A percentile compares a stretch with the other conserved stretches of the same genome.
Evolutionary conservation across 2,113 vertebrate genomes (phyloP).

Genomic region (Entomyzon cyanotis): DNA sequence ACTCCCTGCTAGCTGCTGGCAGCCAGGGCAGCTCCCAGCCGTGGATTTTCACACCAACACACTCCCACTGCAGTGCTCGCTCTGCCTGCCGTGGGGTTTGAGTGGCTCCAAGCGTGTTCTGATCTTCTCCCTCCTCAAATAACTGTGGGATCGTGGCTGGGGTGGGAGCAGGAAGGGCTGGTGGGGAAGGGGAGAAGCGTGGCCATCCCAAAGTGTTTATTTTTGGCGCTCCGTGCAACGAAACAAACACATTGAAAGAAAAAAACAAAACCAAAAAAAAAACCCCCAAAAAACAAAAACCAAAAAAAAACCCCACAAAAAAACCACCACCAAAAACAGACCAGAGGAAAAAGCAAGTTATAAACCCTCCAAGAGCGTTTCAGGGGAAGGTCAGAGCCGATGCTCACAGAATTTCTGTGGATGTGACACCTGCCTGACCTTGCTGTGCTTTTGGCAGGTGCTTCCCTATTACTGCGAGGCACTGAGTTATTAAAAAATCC

Average conservation of each 20-base stretch:
- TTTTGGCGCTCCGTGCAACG: neutral
- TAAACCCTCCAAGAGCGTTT: fast-evolving
- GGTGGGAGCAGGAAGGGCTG: neutral
- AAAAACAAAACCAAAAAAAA: neutral
- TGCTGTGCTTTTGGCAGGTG: constrained; percentile 64
- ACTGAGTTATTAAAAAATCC: constrained; percentile 38
- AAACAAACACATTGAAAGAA: neutral
- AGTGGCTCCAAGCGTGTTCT: neutral
- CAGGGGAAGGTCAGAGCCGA: constrained; percentile 47
- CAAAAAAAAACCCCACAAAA: too few species aligned
- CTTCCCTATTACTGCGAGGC: constrained; percentile 46
- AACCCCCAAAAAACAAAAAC: neutral
- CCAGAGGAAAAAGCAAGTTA: neutral
- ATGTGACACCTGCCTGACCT: constrained; percentile 62
- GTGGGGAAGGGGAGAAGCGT: neutral
- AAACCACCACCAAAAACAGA: too few species aligned
- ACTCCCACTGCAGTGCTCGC: neutral
- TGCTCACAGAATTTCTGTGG: neutral
- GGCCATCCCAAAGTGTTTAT: neutral
- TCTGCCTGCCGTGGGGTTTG: neutral
- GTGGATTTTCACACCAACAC: neutral
- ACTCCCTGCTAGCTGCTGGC: neutral
- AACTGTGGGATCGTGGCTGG: fast-evolving
- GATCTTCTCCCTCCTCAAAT: neutral
- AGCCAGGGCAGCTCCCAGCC: neutral